Evolutionary conservation across 2,797 vertebrate genomes (phyloP).

Genomic region (Lithobates pipiens): DNA sequence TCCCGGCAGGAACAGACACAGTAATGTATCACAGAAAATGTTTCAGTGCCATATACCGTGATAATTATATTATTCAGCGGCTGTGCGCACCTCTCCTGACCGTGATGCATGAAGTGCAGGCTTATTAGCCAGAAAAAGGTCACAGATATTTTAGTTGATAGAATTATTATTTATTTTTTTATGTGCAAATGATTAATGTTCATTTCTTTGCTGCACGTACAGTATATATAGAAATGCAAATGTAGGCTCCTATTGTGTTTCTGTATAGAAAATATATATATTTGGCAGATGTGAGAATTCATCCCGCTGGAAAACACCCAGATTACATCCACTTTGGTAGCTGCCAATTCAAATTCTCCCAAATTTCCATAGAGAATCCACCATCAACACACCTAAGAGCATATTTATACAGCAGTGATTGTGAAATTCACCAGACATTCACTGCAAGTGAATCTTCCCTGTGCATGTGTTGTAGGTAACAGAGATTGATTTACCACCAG

Average conservation of each 20-base stretch:
- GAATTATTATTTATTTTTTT: slow-evolving; percentile 6
- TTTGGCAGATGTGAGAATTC: too few species aligned
- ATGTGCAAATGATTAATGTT: slow-evolving; percentile 10
- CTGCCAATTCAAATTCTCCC: too few species aligned
- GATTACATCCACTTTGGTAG: too few species aligned
- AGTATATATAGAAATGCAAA: background rate
- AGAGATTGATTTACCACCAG: too few species aligned
- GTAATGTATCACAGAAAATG: slow-evolving; percentile 20
- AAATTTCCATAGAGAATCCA: too few species aligned
- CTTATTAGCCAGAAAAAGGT: slow-evolving; percentile 34
- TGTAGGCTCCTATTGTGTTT: background rate
- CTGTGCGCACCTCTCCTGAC: slow-evolving; percentile 2
- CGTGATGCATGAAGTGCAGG: slow-evolving; percentile 16
- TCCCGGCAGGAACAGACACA: background rate
- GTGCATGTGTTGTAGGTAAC: too few species aligned
- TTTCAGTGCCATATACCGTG: slow-evolving; percentile 6
- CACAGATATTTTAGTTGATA: slow-evolving; percentile 20
- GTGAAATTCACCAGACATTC: too few species aligned
- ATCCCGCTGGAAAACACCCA: too few species aligned
- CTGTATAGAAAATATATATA: too few species aligned
- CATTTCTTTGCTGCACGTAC: background rate
- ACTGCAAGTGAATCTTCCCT: too few species aligned
- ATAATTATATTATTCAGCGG: slow-evolving; percentile 33
- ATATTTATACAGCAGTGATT: too few species aligned
- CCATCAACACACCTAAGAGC: too few species aligned